phyloP scores from a whole-genome alignment of 2,797 vertebrate species.

The Enteromius fasciolatus region DNA sequence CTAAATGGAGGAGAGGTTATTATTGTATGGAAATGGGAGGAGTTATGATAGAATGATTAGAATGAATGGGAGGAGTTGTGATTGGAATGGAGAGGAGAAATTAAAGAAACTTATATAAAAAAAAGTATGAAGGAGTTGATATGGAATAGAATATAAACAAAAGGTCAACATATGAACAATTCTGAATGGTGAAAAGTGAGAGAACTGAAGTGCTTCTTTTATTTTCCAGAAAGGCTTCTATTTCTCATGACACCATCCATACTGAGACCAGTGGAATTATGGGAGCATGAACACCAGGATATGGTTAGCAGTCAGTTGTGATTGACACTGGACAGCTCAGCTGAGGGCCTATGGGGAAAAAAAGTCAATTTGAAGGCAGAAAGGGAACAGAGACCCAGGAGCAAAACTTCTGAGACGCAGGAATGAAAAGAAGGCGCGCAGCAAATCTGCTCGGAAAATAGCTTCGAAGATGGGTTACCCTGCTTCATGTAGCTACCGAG shows the following conservation, averaged over 20 bases:
- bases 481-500: not conserved
- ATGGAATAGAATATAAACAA: not conserved
- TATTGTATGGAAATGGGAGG: not conserved
- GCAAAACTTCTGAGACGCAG: constrained; percentile 27
- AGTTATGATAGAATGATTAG: not conserved
- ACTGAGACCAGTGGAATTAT: constrained; percentile 59
- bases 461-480: constrained; percentile 1
- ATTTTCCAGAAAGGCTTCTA: constrained; percentile 75
- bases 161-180: not conserved
- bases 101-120: not conserved
- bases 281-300: constrained; percentile 57
- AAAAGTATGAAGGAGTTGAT: not conserved
- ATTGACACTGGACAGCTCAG: constrained; percentile 46
- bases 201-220: constrained; percentile 57
- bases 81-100: not conserved
- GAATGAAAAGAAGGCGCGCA: not conserved
- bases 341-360: constrained; percentile 15
- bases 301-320: constrained; percentile 62
- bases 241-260: constrained; percentile 66
- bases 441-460: constrained; percentile 23
- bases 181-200: not conserved
- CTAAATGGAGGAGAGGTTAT: not conserved
- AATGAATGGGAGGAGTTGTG: not conserved
- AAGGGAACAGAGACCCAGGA: constrained; percentile 31
- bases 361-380: constrained; percentile 45